A percentile compares a stretch with the other conserved stretches of the same genome.
phyloP scores from a whole-genome alignment of 2,797 vertebrate genomes.

The Tadarida brasiliensis region DNA sequence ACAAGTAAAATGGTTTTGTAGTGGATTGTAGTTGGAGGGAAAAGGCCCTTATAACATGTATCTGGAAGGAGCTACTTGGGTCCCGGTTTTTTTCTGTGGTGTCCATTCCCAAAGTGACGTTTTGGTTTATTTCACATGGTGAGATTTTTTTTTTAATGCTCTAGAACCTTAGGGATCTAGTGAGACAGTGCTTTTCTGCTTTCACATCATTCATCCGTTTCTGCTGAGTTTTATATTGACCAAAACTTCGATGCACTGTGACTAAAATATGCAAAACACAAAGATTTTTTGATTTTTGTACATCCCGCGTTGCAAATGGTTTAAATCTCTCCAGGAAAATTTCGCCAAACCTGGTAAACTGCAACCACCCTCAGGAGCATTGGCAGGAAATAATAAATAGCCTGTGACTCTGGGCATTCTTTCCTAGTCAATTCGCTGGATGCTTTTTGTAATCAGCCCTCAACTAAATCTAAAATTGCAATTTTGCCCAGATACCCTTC shows the following conservation, averaged over 20 bases:
- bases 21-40: background rate
- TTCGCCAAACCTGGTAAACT: background rate
- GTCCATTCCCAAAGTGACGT: background rate
- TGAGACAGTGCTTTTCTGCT: background rate
- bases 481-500: background rate
- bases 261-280: background rate
- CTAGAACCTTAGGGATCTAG: background rate
- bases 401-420: background rate
- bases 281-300: background rate
- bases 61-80: background rate
- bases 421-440: background rate
- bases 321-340: background rate
- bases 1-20: background rate
- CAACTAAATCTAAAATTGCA: background rate
- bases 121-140: background rate
- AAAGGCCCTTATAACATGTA: background rate
- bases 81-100: background rate
- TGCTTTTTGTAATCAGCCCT: conserved; percentile 6
- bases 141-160: background rate
- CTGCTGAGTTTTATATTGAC: background rate
- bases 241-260: background rate
- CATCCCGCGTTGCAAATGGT: background rate
- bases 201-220: background rate
- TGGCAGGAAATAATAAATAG: background rate
- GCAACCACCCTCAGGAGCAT: background rate